Percentiles rank a stretch among this genome's conserved stretches.
These are phyloP conservation scores for Cynodonichthys magdalenae DNA, from an alignment of 2,797 vertebrate genomes.

Conservation along the genomic window DNA sequence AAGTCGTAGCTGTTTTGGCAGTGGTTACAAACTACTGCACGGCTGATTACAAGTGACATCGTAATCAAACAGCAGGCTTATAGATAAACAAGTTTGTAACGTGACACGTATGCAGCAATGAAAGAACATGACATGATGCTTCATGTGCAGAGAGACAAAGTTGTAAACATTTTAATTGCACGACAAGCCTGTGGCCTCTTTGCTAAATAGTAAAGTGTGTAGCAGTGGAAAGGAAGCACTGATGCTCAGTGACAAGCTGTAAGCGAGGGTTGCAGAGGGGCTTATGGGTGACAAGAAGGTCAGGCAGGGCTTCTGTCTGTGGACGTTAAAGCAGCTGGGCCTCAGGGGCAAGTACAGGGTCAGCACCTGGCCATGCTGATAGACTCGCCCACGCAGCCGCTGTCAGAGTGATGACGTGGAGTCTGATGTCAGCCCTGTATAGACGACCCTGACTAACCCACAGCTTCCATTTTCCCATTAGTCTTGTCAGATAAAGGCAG, in stretches of 20 bases:
- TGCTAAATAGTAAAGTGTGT: slow-evolving; percentile 48
- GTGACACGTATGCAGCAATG: slow-evolving; percentile 22
- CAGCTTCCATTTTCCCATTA: slow-evolving; percentile 52
- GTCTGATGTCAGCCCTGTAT: slow-evolving; percentile 28
- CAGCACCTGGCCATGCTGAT: slow-evolving; percentile 61
- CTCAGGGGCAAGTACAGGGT: slow-evolving; percentile 71
- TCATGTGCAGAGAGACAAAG: slow-evolving; percentile 15
- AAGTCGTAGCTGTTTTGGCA: no score
- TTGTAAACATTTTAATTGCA: slow-evolving; percentile 26
- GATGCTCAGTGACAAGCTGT: slow-evolving; percentile 77
- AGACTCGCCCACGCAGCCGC: slow-evolving; percentile 56
- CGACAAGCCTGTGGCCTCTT: slow-evolving; percentile 27
- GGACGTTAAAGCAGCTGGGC: slow-evolving; percentile 71
- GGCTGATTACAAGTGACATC: slow-evolving; percentile 36
- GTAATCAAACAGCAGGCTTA: slow-evolving; percentile 21
- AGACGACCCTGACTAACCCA: slow-evolving; percentile 47
- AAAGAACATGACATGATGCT: slow-evolving; percentile 10
- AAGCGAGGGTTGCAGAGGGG: slow-evolving; percentile 67
- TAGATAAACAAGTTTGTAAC: slow-evolving; percentile 8
- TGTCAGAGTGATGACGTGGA: slow-evolving; percentile 68
- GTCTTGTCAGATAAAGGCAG: slow-evolving; percentile 56
- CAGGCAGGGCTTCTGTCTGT: slow-evolving; percentile 67
- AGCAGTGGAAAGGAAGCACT: slow-evolving; percentile 47
- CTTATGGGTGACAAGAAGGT: slow-evolving; percentile 53
- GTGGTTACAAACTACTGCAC: slow-evolving; percentile 13